Evolutionary conservation across 2,888 invertebrate genomes (phyloP).

Genomic region (Acanthococcus lagerstroemiae): DNA sequence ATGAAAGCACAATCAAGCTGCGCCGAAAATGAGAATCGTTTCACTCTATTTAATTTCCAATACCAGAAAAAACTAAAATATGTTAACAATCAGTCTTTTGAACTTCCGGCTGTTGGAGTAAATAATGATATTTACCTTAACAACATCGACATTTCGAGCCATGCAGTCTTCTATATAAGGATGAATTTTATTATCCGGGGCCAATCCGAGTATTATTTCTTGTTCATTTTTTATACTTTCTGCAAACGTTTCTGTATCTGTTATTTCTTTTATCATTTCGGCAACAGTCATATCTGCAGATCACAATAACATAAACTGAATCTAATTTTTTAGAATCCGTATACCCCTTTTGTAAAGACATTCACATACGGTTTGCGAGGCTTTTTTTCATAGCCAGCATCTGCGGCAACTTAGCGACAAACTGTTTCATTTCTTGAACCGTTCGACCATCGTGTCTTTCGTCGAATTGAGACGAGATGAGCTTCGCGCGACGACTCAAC

Average conservation of each 20-base stretch:
- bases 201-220: constrained; percentile 82
- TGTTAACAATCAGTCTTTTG: no score
- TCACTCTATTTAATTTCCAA: no score
- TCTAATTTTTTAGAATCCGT: not conserved
- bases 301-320: not conserved
- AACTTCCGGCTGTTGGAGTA: no score
- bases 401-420: constrained; percentile 79
- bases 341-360: not conserved
- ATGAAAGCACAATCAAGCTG: no score
- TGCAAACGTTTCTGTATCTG: constrained; percentile 62
- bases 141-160: constrained; percentile 67
- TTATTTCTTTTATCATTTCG: constrained; percentile 80
- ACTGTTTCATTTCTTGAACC: constrained; percentile 89
- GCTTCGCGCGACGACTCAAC: constrained; percentile 74
- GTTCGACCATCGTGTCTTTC: constrained; percentile 68
- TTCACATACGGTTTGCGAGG: constrained; percentile 51
- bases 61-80: no score
- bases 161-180: constrained; percentile 87
- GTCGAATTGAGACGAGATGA: constrained; percentile 73
- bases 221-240: constrained; percentile 76
- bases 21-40: no score
- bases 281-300: constrained; percentile 78
- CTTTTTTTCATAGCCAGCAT: constrained; percentile 78
- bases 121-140: constrained; percentile 58
- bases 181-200: constrained; percentile 80